Conservation (phyloP, 1,140 invertebrate species). For the Cyclargus thomasi region DNA sequence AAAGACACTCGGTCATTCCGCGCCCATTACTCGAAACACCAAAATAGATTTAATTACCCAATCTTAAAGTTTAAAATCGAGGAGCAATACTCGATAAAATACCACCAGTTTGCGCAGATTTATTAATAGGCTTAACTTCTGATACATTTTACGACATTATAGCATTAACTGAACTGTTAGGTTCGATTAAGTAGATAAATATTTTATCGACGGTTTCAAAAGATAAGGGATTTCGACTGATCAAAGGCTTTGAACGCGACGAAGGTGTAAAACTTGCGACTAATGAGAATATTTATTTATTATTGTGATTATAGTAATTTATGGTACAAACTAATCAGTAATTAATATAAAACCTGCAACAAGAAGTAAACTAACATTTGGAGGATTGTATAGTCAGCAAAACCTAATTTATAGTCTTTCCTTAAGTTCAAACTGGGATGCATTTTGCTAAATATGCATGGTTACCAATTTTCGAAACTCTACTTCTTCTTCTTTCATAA, state of each 20-base stretch:
- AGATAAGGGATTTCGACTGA: not conserved
- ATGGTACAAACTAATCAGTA: too few species aligned
- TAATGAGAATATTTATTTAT: not conserved
- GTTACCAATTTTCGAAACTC: too few species aligned
- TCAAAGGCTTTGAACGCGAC: not conserved
- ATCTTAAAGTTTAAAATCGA: not conserved
- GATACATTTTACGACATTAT: slow-evolving; percentile 20
- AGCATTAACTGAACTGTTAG: slow-evolving; percentile 2
- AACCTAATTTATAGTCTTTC: too few species aligned
- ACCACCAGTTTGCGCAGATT: slow-evolving; percentile 16
- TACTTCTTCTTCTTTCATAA: too few species aligned
- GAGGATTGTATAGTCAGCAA: too few species aligned
- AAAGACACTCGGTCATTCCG: slow-evolving; percentile 8
- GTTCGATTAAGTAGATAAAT: not conserved
- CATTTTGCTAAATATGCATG: too few species aligned
- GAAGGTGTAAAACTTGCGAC: not conserved
- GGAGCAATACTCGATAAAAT: not conserved
- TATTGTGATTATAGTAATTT: not conserved
- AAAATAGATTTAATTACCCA: not conserved
- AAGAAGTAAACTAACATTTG: too few species aligned
- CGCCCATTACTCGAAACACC: not conserved
- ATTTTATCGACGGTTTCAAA: not conserved
- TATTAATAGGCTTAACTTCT: slow-evolving; percentile 22
- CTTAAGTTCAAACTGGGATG: too few species aligned
- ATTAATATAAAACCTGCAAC: too few species aligned